Percentiles rank a stretch among this genome's conserved stretches.
These are phyloP conservation scores for Hippolais icterina DNA, from an alignment of 2,113 vertebrate species.

Conservation along the genomic window DNA sequence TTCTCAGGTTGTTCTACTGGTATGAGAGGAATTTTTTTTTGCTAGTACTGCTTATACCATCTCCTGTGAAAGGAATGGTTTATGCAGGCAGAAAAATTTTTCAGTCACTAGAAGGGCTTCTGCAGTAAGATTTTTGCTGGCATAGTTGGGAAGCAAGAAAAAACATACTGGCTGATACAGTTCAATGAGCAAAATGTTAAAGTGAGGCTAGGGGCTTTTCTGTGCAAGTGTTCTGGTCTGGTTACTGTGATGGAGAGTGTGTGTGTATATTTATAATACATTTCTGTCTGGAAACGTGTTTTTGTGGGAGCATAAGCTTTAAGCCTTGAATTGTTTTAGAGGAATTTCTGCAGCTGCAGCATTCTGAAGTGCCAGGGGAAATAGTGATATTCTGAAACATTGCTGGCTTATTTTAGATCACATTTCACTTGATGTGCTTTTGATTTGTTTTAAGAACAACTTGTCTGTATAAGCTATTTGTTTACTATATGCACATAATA, in stretches of 20 bases:
- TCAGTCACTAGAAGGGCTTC: neutral
- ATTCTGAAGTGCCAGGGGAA: neutral
- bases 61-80: neutral
- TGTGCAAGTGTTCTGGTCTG: neutral
- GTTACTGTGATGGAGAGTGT: neutral
- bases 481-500: neutral
- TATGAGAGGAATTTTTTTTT: neutral
- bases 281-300: neutral
- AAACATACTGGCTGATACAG: neutral
- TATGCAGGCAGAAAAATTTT: neutral
- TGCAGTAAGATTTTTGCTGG: neutral
- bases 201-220: neutral
- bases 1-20: neutral
- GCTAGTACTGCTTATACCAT: neutral
- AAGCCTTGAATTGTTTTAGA: neutral
- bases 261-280: neutral
- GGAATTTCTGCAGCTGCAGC: constrained; percentile 11
- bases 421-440: neutral
- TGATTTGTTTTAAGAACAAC: constrained; percentile 14
- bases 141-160: neutral
- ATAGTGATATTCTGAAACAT: neutral
- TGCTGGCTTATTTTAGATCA: neutral
- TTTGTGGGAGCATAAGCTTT: neutral
- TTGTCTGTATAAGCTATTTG: constrained; percentile 2
- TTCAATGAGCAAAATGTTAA: neutral